These are phyloP conservation scores for Diploptera punctata DNA, from an alignment of 2,888 invertebrate species.

Conservation along the genomic window DNA sequence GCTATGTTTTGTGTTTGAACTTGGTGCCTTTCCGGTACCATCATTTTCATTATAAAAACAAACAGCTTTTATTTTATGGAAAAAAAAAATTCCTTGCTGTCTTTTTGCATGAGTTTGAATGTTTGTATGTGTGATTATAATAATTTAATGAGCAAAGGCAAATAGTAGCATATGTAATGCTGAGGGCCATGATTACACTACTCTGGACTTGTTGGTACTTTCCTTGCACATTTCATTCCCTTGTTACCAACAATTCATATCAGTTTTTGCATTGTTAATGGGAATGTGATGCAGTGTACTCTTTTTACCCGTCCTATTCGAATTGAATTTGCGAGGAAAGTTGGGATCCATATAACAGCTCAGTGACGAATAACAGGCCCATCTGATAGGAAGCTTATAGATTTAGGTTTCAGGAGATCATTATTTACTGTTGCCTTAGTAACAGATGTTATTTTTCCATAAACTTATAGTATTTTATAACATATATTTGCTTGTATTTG, in stretches of 20 bases:
- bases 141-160: background rate
- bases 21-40: constrained; percentile 27
- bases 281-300: background rate
- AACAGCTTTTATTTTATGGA: constrained; percentile 23
- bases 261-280: background rate
- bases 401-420: background rate
- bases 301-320: background rate
- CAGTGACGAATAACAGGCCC: background rate
- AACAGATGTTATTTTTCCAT: constrained; percentile 5
- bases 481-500: background rate
- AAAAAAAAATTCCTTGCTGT: constrained; percentile 23
- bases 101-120: constrained; percentile 29
- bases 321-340: background rate
- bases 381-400: too few relatives aligned
- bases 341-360: background rate
- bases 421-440: constrained; percentile 14
- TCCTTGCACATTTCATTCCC: constrained; percentile 7
- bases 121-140: background rate
- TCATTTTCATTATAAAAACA: background rate
- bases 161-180: background rate
- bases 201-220: background rate
- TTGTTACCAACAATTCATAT: background rate
- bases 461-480: constrained; percentile 6
- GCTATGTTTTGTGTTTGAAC: constrained; percentile 32
- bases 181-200: too few relatives aligned